phyloP scores from a whole-genome alignment of 2,888 invertebrate genomes.

The Amblyjoppa proteus region DNA sequence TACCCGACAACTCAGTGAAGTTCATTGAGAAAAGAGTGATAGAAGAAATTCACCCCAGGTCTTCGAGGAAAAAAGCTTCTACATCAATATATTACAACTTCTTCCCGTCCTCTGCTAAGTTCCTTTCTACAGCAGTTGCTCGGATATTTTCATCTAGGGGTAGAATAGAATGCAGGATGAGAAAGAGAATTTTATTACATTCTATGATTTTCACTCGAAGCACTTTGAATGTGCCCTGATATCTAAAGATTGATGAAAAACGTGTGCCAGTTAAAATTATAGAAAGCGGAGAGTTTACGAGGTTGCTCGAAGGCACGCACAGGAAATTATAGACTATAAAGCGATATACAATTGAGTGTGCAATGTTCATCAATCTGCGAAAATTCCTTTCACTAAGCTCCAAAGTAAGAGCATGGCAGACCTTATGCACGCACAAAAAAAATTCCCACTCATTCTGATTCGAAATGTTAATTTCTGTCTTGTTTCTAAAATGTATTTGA shows the following conservation, averaged over 20 bases:
- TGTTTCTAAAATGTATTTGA: too few relatives aligned
- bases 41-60: neutral
- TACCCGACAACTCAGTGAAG: neutral
- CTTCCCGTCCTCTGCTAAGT: neutral
- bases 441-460: neutral
- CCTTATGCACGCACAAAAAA: neutral
- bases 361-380: neutral
- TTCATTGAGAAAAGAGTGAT: neutral
- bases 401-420: neutral
- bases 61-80: neutral
- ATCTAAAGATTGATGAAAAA: slow-evolving; percentile 53
- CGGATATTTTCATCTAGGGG: slow-evolving; percentile 7
- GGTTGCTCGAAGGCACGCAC: slow-evolving; percentile 53
- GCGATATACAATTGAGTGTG: slow-evolving; percentile 38
- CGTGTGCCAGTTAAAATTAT: slow-evolving; percentile 54
- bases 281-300: slow-evolving; percentile 39
- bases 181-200: slow-evolving; percentile 45
- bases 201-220: slow-evolving; percentile 56
- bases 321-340: slow-evolving; percentile 22
- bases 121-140: neutral
- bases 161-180: slow-evolving; percentile 28
- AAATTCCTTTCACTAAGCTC: neutral
- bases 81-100: neutral
- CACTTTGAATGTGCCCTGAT: slow-evolving; percentile 56
- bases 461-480: neutral